phyloP scores from a whole-genome alignment of 2,797 vertebrate species.

The Sebastes cheni region DNA sequence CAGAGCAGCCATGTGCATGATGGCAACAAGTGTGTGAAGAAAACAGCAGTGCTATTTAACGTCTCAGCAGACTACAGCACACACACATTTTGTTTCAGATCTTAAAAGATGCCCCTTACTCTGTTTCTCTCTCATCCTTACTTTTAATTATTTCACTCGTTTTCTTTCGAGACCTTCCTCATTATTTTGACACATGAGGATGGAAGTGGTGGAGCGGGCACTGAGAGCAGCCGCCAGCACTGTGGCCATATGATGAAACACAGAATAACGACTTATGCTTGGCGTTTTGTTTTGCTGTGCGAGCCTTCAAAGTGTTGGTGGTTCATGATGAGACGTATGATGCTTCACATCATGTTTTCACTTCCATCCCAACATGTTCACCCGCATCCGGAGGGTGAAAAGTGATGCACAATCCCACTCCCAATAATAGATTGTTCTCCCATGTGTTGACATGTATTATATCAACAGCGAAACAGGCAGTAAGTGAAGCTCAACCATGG shows the following conservation, averaged over 20 bases:
- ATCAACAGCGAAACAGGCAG: not conserved
- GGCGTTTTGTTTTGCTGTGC: not conserved
- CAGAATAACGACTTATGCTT: not conserved
- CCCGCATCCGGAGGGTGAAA: not conserved
- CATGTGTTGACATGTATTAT: not conserved
- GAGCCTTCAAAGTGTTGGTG: not conserved
- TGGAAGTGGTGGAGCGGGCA: not conserved
- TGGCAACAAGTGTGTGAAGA: conserved; percentile 16
- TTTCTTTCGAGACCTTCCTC: conserved; percentile 17
- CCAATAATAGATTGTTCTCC: not conserved
- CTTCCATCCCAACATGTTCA: not conserved
- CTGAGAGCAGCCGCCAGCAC: not conserved
- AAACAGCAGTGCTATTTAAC: conserved; percentile 11
- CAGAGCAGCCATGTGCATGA: conserved; percentile 41
- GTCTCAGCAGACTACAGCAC: not conserved
- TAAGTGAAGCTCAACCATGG: not conserved
- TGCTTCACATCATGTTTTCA: not conserved
- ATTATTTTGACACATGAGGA: conserved; percentile 42
- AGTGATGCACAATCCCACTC: not conserved
- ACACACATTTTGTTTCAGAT: not conserved
- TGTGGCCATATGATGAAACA: not conserved
- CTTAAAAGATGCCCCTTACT: not conserved
- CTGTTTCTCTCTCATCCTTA: conserved; percentile 13
- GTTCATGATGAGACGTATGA: not conserved
- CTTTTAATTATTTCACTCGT: conserved; percentile 27